These are phyloP conservation scores for Amphiprion clarkii DNA, from an alignment of 2,797 vertebrate species.

Conservation along the genomic window DNA sequence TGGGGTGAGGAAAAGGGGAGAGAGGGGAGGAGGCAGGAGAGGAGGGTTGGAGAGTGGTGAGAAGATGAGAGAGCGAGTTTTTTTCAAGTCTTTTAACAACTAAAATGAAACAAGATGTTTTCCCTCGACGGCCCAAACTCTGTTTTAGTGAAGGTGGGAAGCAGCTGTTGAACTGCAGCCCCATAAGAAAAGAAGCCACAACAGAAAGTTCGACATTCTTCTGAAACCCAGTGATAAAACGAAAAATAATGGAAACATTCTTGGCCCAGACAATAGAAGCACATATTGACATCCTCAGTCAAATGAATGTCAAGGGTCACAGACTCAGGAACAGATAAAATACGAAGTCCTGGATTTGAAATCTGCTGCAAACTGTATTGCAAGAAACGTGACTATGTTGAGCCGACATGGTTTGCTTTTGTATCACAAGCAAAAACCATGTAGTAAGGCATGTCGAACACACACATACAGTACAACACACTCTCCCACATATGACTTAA, in stretches of 20 bases:
- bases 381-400: constrained; percentile 6
- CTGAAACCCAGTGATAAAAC: constrained; percentile 37
- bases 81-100: constrained; percentile 72
- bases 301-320: constrained; percentile 22
- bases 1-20: constrained; percentile 59
- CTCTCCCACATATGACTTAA: constrained; percentile 66
- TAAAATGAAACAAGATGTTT: constrained; percentile 84
- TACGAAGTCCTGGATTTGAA: not conserved
- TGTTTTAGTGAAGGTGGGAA: constrained; percentile 65
- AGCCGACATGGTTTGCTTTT: constrained; percentile 31
- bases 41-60: constrained; percentile 34
- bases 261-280: constrained; percentile 18
- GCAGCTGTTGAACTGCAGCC: constrained; percentile 75
- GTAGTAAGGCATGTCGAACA: constrained; percentile 28
- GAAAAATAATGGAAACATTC: constrained; percentile 35
- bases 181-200: constrained; percentile 33
- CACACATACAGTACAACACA: constrained; percentile 41
- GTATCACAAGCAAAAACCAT: constrained; percentile 37
- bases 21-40: constrained; percentile 31
- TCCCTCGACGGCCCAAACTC: constrained; percentile 58
- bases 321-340: not conserved
- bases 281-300: constrained; percentile 23
- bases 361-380: not conserved
- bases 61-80: constrained; percentile 51
- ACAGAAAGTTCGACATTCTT: constrained; percentile 51